Base-by-base conservation (phyloP, 2,888 invertebrate genomes). In the Charanyca ferruginea region DNA sequence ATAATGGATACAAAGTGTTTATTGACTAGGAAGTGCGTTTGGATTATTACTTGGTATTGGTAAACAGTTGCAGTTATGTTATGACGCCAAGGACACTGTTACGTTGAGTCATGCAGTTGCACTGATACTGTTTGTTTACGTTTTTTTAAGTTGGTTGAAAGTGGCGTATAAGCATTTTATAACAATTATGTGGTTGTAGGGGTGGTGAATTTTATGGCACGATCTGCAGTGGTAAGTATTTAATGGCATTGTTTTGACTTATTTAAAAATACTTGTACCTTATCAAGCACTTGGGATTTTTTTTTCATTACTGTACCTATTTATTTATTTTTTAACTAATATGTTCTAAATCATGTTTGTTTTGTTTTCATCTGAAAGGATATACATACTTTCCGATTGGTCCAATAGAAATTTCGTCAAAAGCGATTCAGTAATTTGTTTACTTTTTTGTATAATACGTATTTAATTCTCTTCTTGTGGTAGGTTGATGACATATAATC, bases 11-110 rank as follows among this genome's bases (percentile, higher is more conserved):
- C 16, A 20, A 49, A 59, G 48, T 59, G 48, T 59, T 59, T 49
- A 5, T 47, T 58, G 47, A 58, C 57, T 58, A 58, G 57, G 57
- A 58, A 58, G 58, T 58, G 58, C 58, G 58, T 58, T 58, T 58
- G 58, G 58, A 48, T 58, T 58, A 49, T 48, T 48, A 48, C 48
- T 58, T 58, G 49, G 48, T 59, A 49, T 49, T 59, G 38, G 28
- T 9, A 51, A 52, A 53, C n/a, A 53, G 51, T 60, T 51, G 59
- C 59, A 49, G 49, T 59, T 59, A 49, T 49, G 38, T n/a, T n/a
- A n/a, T n/a, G n/a, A 38, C 48, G 57, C 42, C 55, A 25, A 55
- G n/a, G n/a, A n/a, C n/a, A n/a, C n/a, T n/a, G n/a, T n/a, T n/a
- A n/a, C n/a, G n/a, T n/a, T n/a, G n/a, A 55, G 44, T 55, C 44